Percentiles rank a stretch among this genome's conserved stretches.
Conservation (phyloP, 2,113 vertebrate species). For the Furnarius figulus region DNA sequence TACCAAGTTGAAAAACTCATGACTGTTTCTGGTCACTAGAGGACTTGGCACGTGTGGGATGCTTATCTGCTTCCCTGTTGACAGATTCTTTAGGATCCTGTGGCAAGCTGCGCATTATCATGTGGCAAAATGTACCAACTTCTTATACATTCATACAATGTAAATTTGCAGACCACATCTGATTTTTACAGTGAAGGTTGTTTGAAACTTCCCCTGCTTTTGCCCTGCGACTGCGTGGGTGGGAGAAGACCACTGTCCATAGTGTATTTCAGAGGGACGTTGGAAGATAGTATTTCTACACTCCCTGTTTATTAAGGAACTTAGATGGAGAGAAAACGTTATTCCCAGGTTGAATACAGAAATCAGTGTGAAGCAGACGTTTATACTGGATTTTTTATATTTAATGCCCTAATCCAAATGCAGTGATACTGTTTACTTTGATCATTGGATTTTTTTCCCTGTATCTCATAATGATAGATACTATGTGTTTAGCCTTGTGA, state of each 20-base stretch:
- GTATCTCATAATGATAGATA: neutral
- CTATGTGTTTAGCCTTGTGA: neutral
- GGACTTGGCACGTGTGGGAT: neutral
- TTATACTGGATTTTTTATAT: neutral
- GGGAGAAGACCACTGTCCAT: neutral
- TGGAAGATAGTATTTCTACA: neutral
- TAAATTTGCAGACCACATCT: neutral
- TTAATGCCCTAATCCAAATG: conserved; percentile 8
- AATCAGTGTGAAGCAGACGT: neutral
- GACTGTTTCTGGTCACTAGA: neutral
- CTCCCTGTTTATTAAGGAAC: neutral
- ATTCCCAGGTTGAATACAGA: neutral
- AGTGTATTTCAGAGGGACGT: neutral
- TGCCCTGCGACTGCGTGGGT: accelerated
- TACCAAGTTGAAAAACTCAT: neutral
- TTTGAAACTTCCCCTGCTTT: neutral
- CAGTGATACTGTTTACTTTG: conserved; percentile 1
- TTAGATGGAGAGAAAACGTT: neutral
- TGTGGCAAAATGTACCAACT: neutral
- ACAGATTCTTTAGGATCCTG: neutral
- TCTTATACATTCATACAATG: neutral
- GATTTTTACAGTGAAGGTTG: neutral
- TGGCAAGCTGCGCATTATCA: neutral
- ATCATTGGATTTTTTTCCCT: neutral
- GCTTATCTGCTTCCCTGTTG: neutral